Evolutionary conservation across 1,140 invertebrate species (phyloP), one percentile per base, ranked within the genome.

Genomic region (Sycobia sp.): DNA sequence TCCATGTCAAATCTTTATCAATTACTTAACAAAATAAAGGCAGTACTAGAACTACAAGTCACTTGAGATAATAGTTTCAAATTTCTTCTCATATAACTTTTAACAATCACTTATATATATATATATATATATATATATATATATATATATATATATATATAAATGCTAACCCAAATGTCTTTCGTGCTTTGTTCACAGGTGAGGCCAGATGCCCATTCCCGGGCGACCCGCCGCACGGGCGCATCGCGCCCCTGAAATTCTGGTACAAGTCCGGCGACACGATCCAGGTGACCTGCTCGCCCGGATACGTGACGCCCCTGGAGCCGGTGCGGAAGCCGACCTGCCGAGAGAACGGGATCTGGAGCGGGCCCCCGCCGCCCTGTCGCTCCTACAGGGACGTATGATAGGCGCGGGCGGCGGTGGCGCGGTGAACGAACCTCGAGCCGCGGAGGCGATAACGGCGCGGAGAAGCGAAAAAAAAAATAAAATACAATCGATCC

Each of bases 231-330:
- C 83, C 85, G 23, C 88, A 91, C 67, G 90, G 90, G 1, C 80
- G 85, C 61, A 86, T 90, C 66, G 85, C 84, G 1, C 90, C 90
- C 7, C 80, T 89, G n/a, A 91, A 91, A 71, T 90, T 90, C 73
- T 86, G 87, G 75, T 92, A 91, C 76, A 89, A 90, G 72, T 87
- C 90, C 22, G 90, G 89, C 10, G 89, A 91, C 71, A 86, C 86
- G 57, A 82, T 91, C 53, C 87, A 87, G 68, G 87, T 91, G 43
- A 87, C 85, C n/a, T 91, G 90, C 73, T 84, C 87, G 38, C 83
- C 86, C 0, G 89, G 89, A 20, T 90, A 85, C 69, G 86, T 88
- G 29, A 80, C 79, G 14, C 79, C 79, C 1, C 51, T 82, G 20
- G 77, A 82, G 56, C 79, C 79, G 0, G 76, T 79, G 18, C 78